Conservation (phyloP, 2,888 invertebrate genomes). For the Exephanes ischioxanthus region DNA sequence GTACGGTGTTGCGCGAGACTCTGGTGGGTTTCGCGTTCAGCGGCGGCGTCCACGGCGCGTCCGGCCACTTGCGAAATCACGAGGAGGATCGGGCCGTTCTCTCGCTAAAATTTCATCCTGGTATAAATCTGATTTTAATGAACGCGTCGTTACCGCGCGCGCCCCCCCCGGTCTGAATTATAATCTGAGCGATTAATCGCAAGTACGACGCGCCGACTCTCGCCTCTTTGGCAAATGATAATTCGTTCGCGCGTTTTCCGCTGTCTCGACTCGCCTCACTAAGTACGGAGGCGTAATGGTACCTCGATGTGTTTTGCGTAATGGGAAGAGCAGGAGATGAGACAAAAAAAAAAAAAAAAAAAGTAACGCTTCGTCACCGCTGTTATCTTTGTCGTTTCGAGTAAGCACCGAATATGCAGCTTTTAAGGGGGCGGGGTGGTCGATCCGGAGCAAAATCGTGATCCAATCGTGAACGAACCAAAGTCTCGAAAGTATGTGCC, state of each 20-base stretch:
- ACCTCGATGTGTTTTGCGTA: slow-evolving; percentile 53
- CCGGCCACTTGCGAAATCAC: slow-evolving; percentile 62
- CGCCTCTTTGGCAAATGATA: slow-evolving; percentile 69
- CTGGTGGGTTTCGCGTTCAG: slow-evolving; percentile 38
- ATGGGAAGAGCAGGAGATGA: slow-evolving; percentile 25
- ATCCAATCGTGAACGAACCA: not conserved
- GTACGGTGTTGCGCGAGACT: not conserved
- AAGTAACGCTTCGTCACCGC: slow-evolving; percentile 8
- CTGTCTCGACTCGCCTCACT: slow-evolving; percentile 6
- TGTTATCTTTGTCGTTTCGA: slow-evolving; percentile 7
- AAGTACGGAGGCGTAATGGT: slow-evolving; percentile 44
- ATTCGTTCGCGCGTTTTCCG: slow-evolving; percentile 63
- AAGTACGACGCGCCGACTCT: slow-evolving; percentile 57
- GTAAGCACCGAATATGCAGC: not conserved
- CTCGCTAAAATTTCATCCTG: slow-evolving; percentile 70
- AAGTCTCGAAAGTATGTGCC: slow-evolving; percentile 17
- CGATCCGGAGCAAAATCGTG: not conserved
- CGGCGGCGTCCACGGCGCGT: slow-evolving; percentile 36
- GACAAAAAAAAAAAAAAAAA: slow-evolving; percentile 14
- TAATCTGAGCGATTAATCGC: slow-evolving; percentile 73
- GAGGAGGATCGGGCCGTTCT: slow-evolving; percentile 41
- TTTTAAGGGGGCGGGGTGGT: not conserved
- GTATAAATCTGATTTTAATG: slow-evolving; percentile 76
- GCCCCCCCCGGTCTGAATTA: slow-evolving; percentile 68
- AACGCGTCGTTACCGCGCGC: slow-evolving; percentile 69